phyloP scores from a whole-genome alignment of 2,888 invertebrate genomes.

The Antheraea assamensis region DNA sequence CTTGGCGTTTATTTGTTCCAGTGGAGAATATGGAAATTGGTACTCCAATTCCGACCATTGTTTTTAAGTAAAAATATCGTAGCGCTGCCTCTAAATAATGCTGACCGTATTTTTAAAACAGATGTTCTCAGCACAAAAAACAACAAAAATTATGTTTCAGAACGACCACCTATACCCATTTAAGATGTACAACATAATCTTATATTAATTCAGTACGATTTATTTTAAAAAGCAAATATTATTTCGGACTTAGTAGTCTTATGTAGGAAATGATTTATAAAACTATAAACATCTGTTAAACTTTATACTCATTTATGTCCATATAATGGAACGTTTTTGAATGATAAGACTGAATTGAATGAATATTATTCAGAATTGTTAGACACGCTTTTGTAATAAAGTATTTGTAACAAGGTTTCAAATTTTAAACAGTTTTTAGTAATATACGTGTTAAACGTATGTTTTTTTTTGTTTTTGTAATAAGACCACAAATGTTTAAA shows the following conservation, averaged over 20 bases:
- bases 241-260: neutral
- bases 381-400: too few species aligned
- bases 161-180: neutral
- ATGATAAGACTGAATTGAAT: too few species aligned
- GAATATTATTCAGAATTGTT: too few species aligned
- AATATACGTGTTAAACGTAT: too few species aligned
- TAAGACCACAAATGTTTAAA: too few species aligned
- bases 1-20: conserved; percentile 2
- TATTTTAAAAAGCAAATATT: neutral
- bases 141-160: neutral
- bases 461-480: too few species aligned
- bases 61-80: neutral
- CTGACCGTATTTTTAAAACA: neutral
- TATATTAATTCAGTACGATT: neutral
- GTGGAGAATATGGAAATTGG: neutral
- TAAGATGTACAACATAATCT: neutral
- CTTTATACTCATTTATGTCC: too few species aligned
- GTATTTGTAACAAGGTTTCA: too few species aligned
- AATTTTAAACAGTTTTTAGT: too few species aligned
- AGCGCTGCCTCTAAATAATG: neutral
- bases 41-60: neutral
- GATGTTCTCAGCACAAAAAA: neutral
- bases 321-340: too few species aligned
- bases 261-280: neutral
- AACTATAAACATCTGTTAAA: too few species aligned